These are phyloP conservation scores for Lophotriccus pileatus DNA, from an alignment of 2,797 vertebrate species.

Conservation along the genomic window DNA sequence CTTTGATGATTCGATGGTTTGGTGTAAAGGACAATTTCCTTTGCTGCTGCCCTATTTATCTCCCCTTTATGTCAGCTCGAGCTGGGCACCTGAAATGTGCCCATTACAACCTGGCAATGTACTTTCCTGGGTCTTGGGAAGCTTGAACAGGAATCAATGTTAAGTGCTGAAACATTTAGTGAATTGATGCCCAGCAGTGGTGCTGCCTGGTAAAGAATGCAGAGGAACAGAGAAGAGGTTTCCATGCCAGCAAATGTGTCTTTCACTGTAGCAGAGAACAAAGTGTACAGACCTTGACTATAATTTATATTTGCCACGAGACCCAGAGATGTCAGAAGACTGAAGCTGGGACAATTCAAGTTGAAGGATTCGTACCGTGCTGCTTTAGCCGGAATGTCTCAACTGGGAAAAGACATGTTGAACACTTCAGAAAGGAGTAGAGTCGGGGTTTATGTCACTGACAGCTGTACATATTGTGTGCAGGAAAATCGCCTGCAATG, in stretches of 20 bases:
- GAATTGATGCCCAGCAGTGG: background rate
- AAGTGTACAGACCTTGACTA: conserved; percentile 33
- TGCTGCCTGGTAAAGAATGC: conserved; percentile 9
- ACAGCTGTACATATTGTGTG: background rate
- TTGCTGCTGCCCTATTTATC: background rate
- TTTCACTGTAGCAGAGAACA: conserved; percentile 16
- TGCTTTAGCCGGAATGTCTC: background rate
- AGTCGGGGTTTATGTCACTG: background rate
- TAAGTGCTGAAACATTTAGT: conserved; percentile 22
- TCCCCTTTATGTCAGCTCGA: background rate
- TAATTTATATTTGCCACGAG: background rate
- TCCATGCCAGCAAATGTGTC: conserved; percentile 55
- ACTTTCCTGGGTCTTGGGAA: background rate
- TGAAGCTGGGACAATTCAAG: background rate
- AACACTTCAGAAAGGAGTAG: background rate
- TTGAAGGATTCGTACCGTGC: background rate
- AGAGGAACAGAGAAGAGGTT: conserved; percentile 7
- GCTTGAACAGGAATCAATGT: conserved; percentile 12
- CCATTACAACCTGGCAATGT: background rate
- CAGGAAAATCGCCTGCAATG: background rate
- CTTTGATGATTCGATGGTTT: too few species aligned
- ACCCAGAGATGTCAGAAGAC: background rate
- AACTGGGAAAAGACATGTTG: background rate
- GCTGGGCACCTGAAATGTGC: background rate
- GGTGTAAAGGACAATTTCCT: background rate